Evolutionary conservation across 2,797 vertebrate genomes (phyloP).

Genomic region (Typhlichthys subterraneus): DNA sequence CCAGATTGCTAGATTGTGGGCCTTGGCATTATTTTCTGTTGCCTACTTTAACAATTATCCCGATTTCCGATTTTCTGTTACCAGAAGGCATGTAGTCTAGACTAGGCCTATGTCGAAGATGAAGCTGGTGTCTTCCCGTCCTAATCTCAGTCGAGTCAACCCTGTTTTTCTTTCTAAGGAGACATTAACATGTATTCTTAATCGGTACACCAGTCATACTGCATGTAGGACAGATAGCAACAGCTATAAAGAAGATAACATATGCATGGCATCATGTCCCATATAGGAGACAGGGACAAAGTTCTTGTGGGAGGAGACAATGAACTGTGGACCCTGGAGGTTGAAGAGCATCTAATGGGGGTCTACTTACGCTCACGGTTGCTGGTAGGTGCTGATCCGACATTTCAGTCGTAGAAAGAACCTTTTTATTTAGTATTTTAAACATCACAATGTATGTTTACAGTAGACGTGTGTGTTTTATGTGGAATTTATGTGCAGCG

Average conservation of each 20-base stretch:
- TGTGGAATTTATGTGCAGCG: too few relatives aligned
- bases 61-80: background rate
- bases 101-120: background rate
- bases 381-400: constrained; percentile 47
- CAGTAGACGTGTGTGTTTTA: too few relatives aligned
- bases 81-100: background rate
- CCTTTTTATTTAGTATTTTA: too few relatives aligned
- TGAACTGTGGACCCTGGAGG: constrained; percentile 53
- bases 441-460: too few relatives aligned
- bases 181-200: background rate
- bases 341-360: constrained; percentile 52
- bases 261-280: background rate
- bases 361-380: constrained; percentile 25
- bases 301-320: constrained; percentile 40
- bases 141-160: too few relatives aligned
- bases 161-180: too few relatives aligned
- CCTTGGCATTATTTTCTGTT: background rate
- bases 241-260: constrained; percentile 39
- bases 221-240: constrained; percentile 20
- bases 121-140: background rate
- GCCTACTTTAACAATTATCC: background rate
- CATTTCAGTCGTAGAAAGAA: too few relatives aligned
- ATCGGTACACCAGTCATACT: background rate
- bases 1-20: background rate
- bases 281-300: constrained; percentile 49